phyloP scores from a whole-genome alignment of 2,888 invertebrate genomes.

The Bombyx huttoni region DNA sequence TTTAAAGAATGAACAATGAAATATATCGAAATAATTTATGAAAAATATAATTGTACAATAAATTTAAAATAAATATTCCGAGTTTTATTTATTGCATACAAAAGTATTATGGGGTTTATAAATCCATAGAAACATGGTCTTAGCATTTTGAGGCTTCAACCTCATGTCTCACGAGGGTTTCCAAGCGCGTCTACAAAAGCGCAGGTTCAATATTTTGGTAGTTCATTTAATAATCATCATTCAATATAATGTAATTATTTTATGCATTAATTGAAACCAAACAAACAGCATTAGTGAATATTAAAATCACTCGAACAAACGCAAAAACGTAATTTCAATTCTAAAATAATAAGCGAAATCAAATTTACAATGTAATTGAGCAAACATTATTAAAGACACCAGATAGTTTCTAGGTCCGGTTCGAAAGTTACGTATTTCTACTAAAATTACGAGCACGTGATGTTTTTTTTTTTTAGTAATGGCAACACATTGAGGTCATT shows the following conservation, averaged over 20 bases:
- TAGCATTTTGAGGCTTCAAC: too few relatives aligned
- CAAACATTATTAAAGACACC: not conserved
- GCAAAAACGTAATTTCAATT: not conserved
- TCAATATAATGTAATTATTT: too few relatives aligned
- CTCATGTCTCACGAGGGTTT: too few relatives aligned
- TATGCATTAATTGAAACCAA: too few relatives aligned
- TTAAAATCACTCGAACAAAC: not conserved
- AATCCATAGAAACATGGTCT: too few relatives aligned
- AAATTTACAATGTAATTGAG: not conserved
- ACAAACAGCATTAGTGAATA: too few relatives aligned
- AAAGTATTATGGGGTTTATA: too few relatives aligned
- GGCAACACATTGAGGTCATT: not conserved
- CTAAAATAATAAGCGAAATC: not conserved
- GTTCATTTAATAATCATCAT: too few relatives aligned
- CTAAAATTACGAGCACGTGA: slow-evolving; percentile 7
- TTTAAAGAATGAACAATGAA: slow-evolving; percentile 1
- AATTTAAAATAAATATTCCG: not conserved
- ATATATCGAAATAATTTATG: not conserved
- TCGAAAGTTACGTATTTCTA: not conserved
- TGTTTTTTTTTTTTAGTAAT: slow-evolving; percentile 13
- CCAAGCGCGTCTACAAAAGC: too few relatives aligned
- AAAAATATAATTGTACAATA: not conserved
- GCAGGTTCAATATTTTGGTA: too few relatives aligned
- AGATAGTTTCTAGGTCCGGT: not conserved
- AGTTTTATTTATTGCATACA: too few relatives aligned